Evolutionary conservation across 2,113 vertebrate species (phyloP).

Genomic region (Rousettus leschenaultii): DNA sequence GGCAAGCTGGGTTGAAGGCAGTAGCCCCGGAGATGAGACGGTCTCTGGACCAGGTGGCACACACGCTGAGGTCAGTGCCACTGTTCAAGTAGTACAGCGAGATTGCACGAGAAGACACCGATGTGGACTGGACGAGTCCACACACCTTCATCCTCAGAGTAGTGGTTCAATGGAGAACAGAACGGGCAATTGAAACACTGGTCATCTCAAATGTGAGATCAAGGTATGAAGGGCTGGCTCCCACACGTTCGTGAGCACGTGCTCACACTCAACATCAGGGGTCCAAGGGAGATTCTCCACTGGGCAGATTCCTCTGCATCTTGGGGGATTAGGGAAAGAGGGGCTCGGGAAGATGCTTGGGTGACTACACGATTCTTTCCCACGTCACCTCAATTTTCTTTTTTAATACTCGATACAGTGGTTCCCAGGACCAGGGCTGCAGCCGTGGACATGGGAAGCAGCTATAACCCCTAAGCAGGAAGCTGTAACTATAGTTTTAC

Average conservation of each 20-base stretch:
- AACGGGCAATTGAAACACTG: not conserved
- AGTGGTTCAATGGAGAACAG: not conserved
- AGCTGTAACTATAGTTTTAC: not conserved
- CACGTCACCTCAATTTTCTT: not conserved
- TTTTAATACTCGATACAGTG: not conserved
- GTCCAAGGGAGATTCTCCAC: no score
- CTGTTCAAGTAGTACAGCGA: fast-evolving
- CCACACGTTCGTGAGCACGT: not conserved
- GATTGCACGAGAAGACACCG: not conserved
- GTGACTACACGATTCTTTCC: not conserved
- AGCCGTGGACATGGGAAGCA: not conserved
- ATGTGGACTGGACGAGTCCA: no score
- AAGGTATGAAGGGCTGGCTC: not conserved
- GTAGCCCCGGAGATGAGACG: no score
- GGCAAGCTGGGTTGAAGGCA: not conserved
- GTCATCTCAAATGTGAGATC: not conserved
- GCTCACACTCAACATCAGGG: not conserved
- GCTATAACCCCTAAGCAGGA: not conserved
- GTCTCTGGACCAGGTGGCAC: not conserved
- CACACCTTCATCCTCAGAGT: not conserved
- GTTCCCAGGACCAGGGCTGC: not conserved
- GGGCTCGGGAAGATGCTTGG: fast-evolving
- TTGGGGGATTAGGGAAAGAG: not conserved
- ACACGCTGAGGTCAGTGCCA: not conserved
- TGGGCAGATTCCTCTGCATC: no score